Evolutionary conservation across 2,888 invertebrate genomes (phyloP), one percentile per base, ranked within the genome.

Genomic region (Muscina levida): DNA sequence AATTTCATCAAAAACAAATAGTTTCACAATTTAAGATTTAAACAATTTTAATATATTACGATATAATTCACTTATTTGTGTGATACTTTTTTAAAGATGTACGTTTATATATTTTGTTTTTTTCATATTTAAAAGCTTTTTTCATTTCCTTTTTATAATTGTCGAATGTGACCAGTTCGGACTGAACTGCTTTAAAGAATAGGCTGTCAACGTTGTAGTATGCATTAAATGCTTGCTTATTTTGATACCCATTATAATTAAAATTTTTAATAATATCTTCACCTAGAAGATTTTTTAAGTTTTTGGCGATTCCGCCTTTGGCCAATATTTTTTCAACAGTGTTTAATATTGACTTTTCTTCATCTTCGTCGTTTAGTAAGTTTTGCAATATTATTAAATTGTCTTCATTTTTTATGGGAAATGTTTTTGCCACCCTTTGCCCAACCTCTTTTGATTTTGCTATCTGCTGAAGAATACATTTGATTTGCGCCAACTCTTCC

Each of bases 401-500:
- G 2, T 44, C 44, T 8, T 44, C 6, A 44, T n/a, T 8, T 44
- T 11, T 8, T 44, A 11, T 4, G n/a, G 44, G 13, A n/a, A 44
- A 44, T 44, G 2, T 44, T 13, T 44, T 10, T n/a, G 11, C 2
- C 11, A 8, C 44, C 83, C 1, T 46, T 42, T 46, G 8, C 46
- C 22, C 19, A 37, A 59, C 15, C 26, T 31, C 15, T 10, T 6
- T 70, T 22, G 2, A 19, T 70, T 56, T 56, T 19, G 42, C 51
- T 8, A 70, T 15, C 13, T 42, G 53, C 19, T 53, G 26, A 8
- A 70, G 42, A 24, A 39, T n/a, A 39, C 37, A 17, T 67, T 51
- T 51, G 26, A 67, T 67, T 19, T 51, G 48, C 11, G 51, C 42
- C 24, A 66, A 22, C 26, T 66, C 65, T 26, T 66, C 46, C 2